phyloP scores from a whole-genome alignment of 1,140 invertebrate species.

The Stegodyphus mimosarum region DNA sequence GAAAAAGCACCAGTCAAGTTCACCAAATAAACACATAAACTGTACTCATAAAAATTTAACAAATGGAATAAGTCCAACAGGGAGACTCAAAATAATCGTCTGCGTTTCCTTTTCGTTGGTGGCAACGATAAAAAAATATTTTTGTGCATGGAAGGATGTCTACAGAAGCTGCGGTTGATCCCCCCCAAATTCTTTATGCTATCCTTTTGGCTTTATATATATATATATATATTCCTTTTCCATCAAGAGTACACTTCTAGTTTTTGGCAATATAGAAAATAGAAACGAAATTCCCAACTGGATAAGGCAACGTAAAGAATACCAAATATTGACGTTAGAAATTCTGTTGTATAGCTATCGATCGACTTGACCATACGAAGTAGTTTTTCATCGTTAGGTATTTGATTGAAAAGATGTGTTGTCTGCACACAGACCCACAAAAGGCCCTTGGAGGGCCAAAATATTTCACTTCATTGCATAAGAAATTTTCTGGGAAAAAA shows the following conservation, averaged over 20 bases:
- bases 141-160: no score
- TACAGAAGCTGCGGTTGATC: no score
- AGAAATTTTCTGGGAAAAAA: no score
- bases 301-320: conserved; percentile 37
- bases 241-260: conserved; percentile 16
- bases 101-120: neutral
- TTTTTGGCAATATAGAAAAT: conserved; percentile 44
- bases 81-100: neutral
- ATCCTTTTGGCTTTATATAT: neutral
- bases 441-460: no score
- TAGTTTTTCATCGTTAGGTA: neutral
- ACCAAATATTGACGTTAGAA: conserved; percentile 53
- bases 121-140: neutral
- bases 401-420: no score
- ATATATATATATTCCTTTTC: neutral
- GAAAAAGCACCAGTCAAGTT: no score
- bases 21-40: neutral
- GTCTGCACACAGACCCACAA: no score
- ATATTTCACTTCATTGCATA: no score
- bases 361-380: conserved; percentile 1
- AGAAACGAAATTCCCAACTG: conserved; percentile 11
- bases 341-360: conserved; percentile 24
- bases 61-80: neutral
- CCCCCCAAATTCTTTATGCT: no score
- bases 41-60: neutral